These are phyloP conservation scores for Otolemur crassicaudatus DNA, from an alignment of 2,797 vertebrate genomes.

Conservation along the genomic window DNA sequence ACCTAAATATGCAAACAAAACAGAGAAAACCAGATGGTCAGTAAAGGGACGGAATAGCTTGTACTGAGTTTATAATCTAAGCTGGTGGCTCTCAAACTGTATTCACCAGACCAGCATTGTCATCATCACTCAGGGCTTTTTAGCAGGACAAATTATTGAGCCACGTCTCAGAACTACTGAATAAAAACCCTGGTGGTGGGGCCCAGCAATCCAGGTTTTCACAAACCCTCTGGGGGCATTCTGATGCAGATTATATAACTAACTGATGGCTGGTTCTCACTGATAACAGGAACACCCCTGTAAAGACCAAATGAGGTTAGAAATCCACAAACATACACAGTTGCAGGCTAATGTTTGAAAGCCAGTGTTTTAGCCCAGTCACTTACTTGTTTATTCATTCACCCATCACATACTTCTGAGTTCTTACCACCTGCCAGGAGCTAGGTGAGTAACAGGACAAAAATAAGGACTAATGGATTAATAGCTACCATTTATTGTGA, in stretches of 20 bases:
- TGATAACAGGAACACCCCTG: constrained; percentile 2
- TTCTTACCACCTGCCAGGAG: not conserved
- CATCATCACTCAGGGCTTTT: not conserved
- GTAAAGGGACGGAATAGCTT: not conserved
- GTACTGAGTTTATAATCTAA: not conserved
- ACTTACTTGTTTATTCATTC: not conserved
- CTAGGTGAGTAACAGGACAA: not conserved
- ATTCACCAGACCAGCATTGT: not conserved
- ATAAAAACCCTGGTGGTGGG: not conserved
- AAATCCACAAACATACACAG: constrained; percentile 51
- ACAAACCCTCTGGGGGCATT: not conserved
- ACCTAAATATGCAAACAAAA: not conserved
- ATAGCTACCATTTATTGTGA: not conserved
- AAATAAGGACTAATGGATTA: not conserved
- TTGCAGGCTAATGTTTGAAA: constrained; percentile 14
- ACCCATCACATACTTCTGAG: not conserved
- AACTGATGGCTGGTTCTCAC: constrained; percentile 38
- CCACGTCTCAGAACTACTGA: not conserved
- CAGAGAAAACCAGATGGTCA: not conserved
- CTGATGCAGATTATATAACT: constrained; percentile 29
- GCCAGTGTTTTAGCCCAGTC: not conserved
- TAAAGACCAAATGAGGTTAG: constrained; percentile 39
- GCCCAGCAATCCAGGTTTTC: not conserved
- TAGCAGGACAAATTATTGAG: constrained; percentile 2
- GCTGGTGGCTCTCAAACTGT: not conserved